phyloP scores from a whole-genome alignment of 2,888 invertebrate species.

The Malachius bipustulatus region DNA sequence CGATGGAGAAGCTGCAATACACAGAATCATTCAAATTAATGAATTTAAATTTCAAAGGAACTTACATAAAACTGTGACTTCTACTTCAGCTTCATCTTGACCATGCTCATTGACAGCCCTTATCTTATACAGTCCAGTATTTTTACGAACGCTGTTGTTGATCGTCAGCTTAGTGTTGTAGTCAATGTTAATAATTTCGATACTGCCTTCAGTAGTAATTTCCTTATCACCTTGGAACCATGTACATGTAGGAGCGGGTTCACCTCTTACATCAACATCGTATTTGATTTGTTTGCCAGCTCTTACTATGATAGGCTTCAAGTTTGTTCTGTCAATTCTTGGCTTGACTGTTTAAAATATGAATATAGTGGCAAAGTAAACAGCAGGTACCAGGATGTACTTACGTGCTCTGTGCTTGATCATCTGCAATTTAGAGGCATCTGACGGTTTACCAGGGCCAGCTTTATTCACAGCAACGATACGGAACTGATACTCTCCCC shows the following conservation, averaged over 20 bases:
- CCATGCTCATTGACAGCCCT: constrained; percentile 85
- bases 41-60: constrained; percentile 8
- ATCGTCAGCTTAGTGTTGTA: constrained; percentile 83
- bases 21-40: not conserved
- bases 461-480: constrained; percentile 89
- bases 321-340: constrained; percentile 88
- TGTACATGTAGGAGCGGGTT: constrained; percentile 85
- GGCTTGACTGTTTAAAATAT: constrained; percentile 66
- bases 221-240: constrained; percentile 80
- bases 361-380: constrained; percentile 6
- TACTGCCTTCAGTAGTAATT: constrained; percentile 55
- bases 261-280: constrained; percentile 88
- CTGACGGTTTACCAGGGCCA: constrained; percentile 80
- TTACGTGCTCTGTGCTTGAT: constrained; percentile 79
- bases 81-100: constrained; percentile 84
- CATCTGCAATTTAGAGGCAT: constrained; percentile 78
- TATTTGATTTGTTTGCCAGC: constrained; percentile 87
- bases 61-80: constrained; percentile 74
- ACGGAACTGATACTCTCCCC: constrained; percentile 84
- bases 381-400: constrained; percentile 32
- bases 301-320: constrained; percentile 79
- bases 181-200: constrained; percentile 73
- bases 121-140: constrained; percentile 85
- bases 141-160: constrained; percentile 64
- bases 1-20: constrained; percentile 54